phyloP scores from a whole-genome alignment of 92 coral and sea anemone species.

The Isaurus tuberculatus region DNA sequence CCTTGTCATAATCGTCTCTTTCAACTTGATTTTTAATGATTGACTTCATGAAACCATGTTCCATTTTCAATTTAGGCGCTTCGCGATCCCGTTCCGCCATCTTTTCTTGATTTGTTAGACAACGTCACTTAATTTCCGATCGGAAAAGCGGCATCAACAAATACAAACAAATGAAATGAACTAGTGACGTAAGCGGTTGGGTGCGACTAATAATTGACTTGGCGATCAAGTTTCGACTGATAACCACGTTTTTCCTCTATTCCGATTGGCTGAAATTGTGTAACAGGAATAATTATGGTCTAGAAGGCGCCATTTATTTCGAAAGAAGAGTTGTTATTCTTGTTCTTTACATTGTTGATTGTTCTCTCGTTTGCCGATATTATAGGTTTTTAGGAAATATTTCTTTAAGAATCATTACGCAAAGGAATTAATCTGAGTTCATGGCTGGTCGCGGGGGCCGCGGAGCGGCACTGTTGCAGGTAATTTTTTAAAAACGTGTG shows the following conservation, averaged over 20 bases:
- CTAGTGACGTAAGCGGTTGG: conserved; percentile 21
- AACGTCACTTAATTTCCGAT: conserved; percentile 21
- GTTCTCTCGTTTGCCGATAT: not conserved
- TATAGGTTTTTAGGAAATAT: not conserved
- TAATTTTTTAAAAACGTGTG: conserved; percentile 17
- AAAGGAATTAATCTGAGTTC: not conserved
- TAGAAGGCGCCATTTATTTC: conserved; percentile 7
- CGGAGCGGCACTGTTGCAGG: conserved; percentile 96
- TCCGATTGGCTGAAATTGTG: conserved; percentile 27
- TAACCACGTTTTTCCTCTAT: not conserved
- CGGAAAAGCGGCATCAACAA: not conserved
- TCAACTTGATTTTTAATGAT: conserved; percentile 87
- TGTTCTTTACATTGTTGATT: conserved; percentile 9
- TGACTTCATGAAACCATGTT: conserved; percentile 87
- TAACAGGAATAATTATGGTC: conserved; percentile 7
- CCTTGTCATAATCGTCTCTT: conserved; percentile 94
- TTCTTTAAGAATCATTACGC: not conserved
- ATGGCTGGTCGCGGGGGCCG: conserved; percentile 99
- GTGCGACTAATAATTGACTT: conserved; percentile 3
- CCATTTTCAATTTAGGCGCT: conserved; percentile 71
- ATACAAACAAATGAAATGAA: no score
- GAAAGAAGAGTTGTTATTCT: not conserved
- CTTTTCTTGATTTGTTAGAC: not conserved
- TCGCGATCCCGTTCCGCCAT: conserved; percentile 45
- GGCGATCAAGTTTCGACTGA: conserved; percentile 6